Evolutionary conservation across 2,888 invertebrate species (phyloP), one percentile per base, ranked within the genome.

Genomic region (Eremobia ochroleuca): DNA sequence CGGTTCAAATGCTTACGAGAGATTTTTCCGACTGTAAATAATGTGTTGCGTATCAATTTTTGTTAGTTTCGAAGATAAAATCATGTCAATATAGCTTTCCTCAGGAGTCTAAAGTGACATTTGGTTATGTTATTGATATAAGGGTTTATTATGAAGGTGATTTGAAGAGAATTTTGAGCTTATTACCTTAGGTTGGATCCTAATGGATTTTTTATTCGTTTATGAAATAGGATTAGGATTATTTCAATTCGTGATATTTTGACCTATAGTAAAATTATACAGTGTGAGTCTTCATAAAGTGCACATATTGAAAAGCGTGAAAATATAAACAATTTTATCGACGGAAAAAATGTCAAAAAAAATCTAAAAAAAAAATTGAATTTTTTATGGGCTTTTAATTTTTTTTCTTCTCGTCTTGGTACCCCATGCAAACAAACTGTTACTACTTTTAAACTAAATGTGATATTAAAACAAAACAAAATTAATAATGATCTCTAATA

Each of bases 1-100:
- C 71, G 76, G 70, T 83, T 83, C 81, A 85, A 79, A 80, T 82
- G 71, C 80, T 70, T 82, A 61, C 68, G 73, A 76, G 62, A 76
- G 71, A 68, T 79, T 83, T 77, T 82, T 83, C 74, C 37, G 62
- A 75, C 68, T 66, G 69, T 76, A 79, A 77, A 82, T 74, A 72
- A 74, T 43, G 11, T 55, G 21, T 28, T 52, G 31, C 18, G 28
- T 68, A 64, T 77, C 21, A 46, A 49, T 55, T 77, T 69, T 59
- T 34, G 34, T 73, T 52, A 55, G 6, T 13, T 49, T 64, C 4
- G 11, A 62, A 77, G 46, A 81, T 66, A 28, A 69, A 77, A 66
- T 75, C 55, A 66, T 76, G 58, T 62, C 75, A 83, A 76, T 69
- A 66, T 43, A 40, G 28, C 34, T 75, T 65, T 72, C 34, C 43